Base-by-base conservation (phyloP, 2,797 vertebrate species). In the Tinamus major region DNA sequence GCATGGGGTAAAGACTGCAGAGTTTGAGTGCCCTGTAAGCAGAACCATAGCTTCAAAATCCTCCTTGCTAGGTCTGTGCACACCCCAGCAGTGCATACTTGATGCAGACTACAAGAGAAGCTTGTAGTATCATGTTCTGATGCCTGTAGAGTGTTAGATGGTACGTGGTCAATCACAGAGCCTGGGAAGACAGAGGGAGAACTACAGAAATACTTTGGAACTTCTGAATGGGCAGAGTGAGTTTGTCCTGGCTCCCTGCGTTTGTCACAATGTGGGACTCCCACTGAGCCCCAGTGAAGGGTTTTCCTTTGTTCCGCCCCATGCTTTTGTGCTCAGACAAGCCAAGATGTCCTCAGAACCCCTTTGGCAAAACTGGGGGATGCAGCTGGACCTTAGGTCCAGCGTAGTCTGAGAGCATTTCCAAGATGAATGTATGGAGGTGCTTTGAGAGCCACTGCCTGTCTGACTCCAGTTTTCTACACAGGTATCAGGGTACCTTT, bases 91-190 rank as follows among this genome's bases (percentile, higher is more conserved):
- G 27, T 61, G 56, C 62, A 31, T 87, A 82, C 2, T 35, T 21
- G 27, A 3, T 80, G 12, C 3, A 2, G 42, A 44, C 86, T 44
- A 33, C 41, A 42, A 42, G 51, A 89, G 84, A 31, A 77, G 19
- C 27, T 63, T 53, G 53, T 63, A 26, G n/a, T 31, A n/a, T 2
- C 6, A 49, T 56, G 42, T 35, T 95, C 59, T 31, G n/a, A 35
- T 56, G 61, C 61, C 18, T 2, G 2, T 61, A 62, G 79, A 77
- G 87, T 88, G 42, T 26, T 21, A 68, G 53, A 56, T 44, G 29
- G 67, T 59, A 13, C 0, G 0, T 2, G 6, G 31, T 48, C 49
- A 10, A 7, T 27, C 27, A 64, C 1, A 0, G 1, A 37, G 15
- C 44, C 56, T 39, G 68, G 77, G 41, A 24, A 58, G 55, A 41